Evolutionary conservation across 1,140 invertebrate genomes (phyloP), one percentile per base, ranked within the genome.

Genomic region (Agrilus planipennis): DNA sequence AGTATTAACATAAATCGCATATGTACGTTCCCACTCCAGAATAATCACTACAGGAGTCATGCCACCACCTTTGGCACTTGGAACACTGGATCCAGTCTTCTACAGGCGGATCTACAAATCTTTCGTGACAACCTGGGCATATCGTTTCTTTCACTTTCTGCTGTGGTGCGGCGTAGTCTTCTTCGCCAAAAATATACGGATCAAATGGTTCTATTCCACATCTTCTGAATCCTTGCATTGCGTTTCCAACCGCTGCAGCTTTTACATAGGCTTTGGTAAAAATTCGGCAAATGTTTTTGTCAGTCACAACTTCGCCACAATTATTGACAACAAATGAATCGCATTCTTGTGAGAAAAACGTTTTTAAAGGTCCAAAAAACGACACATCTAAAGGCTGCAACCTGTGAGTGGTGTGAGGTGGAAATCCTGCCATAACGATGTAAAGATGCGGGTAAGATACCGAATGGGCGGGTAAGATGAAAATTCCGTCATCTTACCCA

Each of bases 311-410:
- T 42, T 45, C 36, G 14, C 44, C 40, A 17, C 39, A 25, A 37
- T 45, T 42, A 42, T 45, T 36, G 6, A 42, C 21, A 3, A 45
- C 14, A 34, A 34, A 43, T 21, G 4, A 14, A 15, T 42, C 29
- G 35, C 39, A 45, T 16, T 27, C 39, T 28, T 34, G 43, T 22
- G 27, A 18, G 21, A 19, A 41, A 22, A 23, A 41, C 20, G 36
- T 46, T 35, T 50, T 56, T 10, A 61, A 28, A 15, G 54, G 51
- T 12, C 40, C 46, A 39, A 51, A 58, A 14, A 63, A 46, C 22
- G 36, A 29, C 11, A 41, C 28, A 29, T 50, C 45, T 19, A 50
- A 25, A 45, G 58, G 59, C 34, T 58, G 58, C 4, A 55, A 44
- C 6, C 46, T 34, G 30, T 58, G 51, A 4, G 46, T 50, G 18